Conservation (phyloP, 2,113 vertebrate genomes). For the Oncorhynchus gorbuscha region DNA sequence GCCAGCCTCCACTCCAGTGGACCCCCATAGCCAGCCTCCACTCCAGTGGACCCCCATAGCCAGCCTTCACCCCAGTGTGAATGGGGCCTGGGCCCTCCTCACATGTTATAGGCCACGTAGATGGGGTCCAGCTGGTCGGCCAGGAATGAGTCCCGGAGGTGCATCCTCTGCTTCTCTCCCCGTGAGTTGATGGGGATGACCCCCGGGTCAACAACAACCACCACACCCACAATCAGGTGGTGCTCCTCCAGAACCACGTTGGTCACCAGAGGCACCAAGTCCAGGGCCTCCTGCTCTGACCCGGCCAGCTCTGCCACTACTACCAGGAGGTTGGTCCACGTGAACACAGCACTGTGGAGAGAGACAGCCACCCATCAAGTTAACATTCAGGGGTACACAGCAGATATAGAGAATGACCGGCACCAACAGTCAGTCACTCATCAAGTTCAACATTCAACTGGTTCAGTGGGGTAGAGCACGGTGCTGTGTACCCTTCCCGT, state of each 20-base stretch:
- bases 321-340: constrained; percentile 97
- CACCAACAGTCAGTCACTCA: too few relatives aligned
- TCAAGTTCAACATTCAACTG: too few relatives aligned
- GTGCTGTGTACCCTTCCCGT: too few relatives aligned
- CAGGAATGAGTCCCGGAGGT: constrained; percentile 94
- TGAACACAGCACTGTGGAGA: constrained; percentile 87
- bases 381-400: too few relatives aligned
- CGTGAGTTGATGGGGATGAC: constrained; percentile 97
- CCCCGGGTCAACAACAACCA: constrained; percentile 95
- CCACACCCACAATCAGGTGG: constrained; percentile 93
- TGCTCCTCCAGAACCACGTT: constrained; percentile 97
- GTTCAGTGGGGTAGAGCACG: too few relatives aligned
- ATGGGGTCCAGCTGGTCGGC: constrained; percentile 96
- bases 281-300: constrained; percentile 94
- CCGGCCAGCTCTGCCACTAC: constrained; percentile 94
- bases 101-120: constrained; percentile 99
- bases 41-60: too few relatives aligned
- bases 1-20: too few relatives aligned
- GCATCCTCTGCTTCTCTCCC: constrained; percentile 97
- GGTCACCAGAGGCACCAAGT: constrained; percentile 93
- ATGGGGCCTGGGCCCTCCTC: too few relatives aligned
- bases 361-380: too few relatives aligned
- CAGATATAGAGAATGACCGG: too few relatives aligned
- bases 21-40: too few relatives aligned
- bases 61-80: too few relatives aligned